These are phyloP conservation scores for Acanthiza pusilla DNA, from an alignment of 2,797 vertebrate species.

Conservation along the genomic window DNA sequence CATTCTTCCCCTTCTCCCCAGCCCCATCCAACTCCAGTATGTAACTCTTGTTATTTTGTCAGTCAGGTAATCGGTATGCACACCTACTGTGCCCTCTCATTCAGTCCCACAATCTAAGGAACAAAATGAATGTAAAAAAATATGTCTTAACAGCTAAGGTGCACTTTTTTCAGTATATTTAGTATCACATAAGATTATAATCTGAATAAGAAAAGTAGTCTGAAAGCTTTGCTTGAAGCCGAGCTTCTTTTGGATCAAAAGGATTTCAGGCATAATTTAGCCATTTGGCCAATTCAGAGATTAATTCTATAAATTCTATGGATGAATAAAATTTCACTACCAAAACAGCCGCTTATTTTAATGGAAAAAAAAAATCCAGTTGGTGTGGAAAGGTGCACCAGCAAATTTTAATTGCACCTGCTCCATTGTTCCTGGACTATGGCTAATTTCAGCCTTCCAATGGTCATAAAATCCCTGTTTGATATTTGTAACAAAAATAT, in stretches of 20 bases:
- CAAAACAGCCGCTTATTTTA: neutral
- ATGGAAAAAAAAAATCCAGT: neutral
- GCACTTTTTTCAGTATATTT: neutral
- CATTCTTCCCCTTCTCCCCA: neutral
- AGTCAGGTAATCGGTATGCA: neutral
- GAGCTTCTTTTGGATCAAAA: neutral
- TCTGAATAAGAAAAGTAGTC: neutral
- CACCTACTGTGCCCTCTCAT: neutral
- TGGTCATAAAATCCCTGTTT: neutral
- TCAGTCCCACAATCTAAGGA: neutral
- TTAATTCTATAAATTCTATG: neutral
- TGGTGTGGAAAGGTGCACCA: neutral
- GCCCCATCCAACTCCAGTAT: neutral
- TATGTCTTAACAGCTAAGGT: neutral
- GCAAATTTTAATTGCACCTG: constrained; percentile 19
- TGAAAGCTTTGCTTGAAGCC: neutral
- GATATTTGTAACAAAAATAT: neutral
- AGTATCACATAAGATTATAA: neutral
- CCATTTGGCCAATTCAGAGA: neutral
- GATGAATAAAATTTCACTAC: neutral
- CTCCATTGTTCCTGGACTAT: neutral
- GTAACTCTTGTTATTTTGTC: neutral
- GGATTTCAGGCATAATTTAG: constrained; percentile 8
- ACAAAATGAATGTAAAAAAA: neutral
- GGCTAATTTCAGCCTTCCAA: neutral